Percentiles rank a stretch among this genome's conserved stretches.
Evolutionary conservation across 2,888 invertebrate species (phyloP).

Genomic region (Parochlus steinenii): DNA sequence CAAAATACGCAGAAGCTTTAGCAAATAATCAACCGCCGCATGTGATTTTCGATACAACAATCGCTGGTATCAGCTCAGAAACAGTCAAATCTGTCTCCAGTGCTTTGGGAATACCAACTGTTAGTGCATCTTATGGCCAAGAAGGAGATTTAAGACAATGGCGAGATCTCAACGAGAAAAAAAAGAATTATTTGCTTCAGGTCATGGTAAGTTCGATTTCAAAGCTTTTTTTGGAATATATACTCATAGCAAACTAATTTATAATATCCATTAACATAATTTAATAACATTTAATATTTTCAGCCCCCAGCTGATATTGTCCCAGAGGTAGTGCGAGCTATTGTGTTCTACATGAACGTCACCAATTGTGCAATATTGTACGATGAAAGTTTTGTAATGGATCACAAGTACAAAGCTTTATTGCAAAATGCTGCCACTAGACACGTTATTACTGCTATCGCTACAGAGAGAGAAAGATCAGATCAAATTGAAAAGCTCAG

Average conservation of each 20-base stretch:
- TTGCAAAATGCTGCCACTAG: slow-evolving; percentile 79
- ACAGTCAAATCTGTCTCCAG: slow-evolving; percentile 70
- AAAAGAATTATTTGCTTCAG: slow-evolving; percentile 62
- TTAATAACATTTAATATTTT: too few relatives aligned
- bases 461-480: slow-evolving; percentile 36
- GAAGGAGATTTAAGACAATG: slow-evolving; percentile 69
- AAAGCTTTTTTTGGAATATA: too few relatives aligned
- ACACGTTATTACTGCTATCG: slow-evolving; percentile 61
- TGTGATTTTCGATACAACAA: slow-evolving; percentile 66
- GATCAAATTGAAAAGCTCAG: slow-evolving; percentile 55
- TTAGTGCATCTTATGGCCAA: slow-evolving; percentile 74
- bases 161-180: slow-evolving; percentile 51
- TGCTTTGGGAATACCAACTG: slow-evolving; percentile 63
- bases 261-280: too few relatives aligned
- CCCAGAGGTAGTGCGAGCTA: slow-evolving; percentile 64
- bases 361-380: slow-evolving; percentile 85
- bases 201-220: slow-evolving; percentile 37
- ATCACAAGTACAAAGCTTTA: slow-evolving; percentile 83
- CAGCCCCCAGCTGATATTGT: slow-evolving; percentile 72
- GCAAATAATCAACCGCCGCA: slow-evolving; percentile 52
- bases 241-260: too few relatives aligned
- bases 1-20: slow-evolving; percentile 48
- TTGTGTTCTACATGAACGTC: slow-evolving; percentile 69
- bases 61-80: slow-evolving; percentile 65
- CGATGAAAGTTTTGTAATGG: slow-evolving; percentile 79